These are phyloP conservation scores for Dendrocopos noguchii DNA, from an alignment of 2,113 vertebrate species.

Conservation along the genomic window DNA sequence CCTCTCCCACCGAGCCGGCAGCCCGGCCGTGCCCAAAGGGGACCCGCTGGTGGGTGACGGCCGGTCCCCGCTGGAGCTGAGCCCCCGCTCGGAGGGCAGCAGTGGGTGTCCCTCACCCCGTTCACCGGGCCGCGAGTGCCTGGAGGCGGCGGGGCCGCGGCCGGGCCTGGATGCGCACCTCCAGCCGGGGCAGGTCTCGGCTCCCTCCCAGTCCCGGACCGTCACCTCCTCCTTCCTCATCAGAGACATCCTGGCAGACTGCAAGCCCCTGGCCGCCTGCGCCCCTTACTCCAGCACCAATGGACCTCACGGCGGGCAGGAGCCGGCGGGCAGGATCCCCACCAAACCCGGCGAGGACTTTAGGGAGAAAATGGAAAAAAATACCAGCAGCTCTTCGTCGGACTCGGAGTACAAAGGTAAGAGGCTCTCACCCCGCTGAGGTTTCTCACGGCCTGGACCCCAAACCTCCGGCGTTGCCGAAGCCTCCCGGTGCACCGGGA, in stretches of 20 bases:
- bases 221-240: constrained; percentile 98
- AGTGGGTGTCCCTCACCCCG: constrained; percentile 92
- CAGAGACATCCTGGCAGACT: constrained; percentile 97
- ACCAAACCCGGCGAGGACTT: constrained; percentile 91
- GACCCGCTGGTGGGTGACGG: constrained; percentile 88
- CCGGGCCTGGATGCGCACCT: constrained; percentile 85
- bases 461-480: background rate
- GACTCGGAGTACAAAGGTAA: constrained; percentile 99
- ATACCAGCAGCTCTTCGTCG: constrained; percentile 89
- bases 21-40: constrained; percentile 89
- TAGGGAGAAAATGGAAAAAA: constrained; percentile 90
- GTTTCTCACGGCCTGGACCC: background rate
- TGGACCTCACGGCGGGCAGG: constrained; percentile 85
- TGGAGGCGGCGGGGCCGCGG: constrained; percentile 79
- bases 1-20: constrained; percentile 92
- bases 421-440: background rate
- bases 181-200: constrained; percentile 87
- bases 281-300: constrained; percentile 96
- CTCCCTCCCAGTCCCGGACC: constrained; percentile 91
- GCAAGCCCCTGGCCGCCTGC: constrained; percentile 95
- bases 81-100: constrained; percentile 90
- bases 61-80: constrained; percentile 92
- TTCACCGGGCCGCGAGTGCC: constrained; percentile 90
- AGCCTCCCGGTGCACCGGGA: background rate
- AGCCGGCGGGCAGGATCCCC: constrained; percentile 83